Conservation (phyloP, 2,888 invertebrate genomes). For the Hybos culiciformis region DNA sequence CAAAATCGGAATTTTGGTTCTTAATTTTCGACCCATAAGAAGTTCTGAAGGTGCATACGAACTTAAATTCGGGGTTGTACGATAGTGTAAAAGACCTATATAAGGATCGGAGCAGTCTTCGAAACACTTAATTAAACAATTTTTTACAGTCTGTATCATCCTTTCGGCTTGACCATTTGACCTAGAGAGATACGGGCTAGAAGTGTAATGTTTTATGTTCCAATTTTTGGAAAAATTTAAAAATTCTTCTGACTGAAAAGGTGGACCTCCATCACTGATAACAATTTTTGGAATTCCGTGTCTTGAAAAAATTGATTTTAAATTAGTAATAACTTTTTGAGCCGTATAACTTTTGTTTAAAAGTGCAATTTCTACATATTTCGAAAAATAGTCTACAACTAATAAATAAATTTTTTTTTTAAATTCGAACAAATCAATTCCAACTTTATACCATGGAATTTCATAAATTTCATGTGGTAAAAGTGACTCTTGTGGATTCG, state of each 20-base stretch:
- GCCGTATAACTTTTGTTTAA: not conserved
- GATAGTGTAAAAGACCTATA: slow-evolving; percentile 12
- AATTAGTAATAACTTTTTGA: not conserved
- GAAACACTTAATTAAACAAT: not conserved
- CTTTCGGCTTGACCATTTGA: not conserved
- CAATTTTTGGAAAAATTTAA: not conserved
- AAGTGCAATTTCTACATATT: slow-evolving; percentile 6
- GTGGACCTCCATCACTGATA: slow-evolving; percentile 3
- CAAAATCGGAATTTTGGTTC: slow-evolving; percentile 1
- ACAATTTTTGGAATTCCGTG: slow-evolving; percentile 2
- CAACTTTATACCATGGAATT: slow-evolving; percentile 5
- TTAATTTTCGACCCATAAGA: slow-evolving; percentile 3
- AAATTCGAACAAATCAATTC: slow-evolving; percentile 4
- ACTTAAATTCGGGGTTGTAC: slow-evolving; percentile 11
- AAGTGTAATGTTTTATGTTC: not conserved
- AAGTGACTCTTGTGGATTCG: slow-evolving; percentile 1
- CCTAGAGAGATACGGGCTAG: not conserved
- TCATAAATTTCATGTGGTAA: not conserved
- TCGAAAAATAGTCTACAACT: slow-evolving; percentile 7
- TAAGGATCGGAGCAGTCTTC: slow-evolving; percentile 9
- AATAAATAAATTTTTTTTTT: slow-evolving; percentile 1
- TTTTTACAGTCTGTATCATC: not conserved
- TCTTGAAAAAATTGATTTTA: slow-evolving; percentile 2
- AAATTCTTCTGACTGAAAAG: slow-evolving; percentile 2
- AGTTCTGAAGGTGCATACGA: not conserved